A percentile compares a stretch with the other conserved stretches of the same genome.
Conservation (phyloP, 1,140 invertebrate species). For the Magallana ariakensis region DNA sequence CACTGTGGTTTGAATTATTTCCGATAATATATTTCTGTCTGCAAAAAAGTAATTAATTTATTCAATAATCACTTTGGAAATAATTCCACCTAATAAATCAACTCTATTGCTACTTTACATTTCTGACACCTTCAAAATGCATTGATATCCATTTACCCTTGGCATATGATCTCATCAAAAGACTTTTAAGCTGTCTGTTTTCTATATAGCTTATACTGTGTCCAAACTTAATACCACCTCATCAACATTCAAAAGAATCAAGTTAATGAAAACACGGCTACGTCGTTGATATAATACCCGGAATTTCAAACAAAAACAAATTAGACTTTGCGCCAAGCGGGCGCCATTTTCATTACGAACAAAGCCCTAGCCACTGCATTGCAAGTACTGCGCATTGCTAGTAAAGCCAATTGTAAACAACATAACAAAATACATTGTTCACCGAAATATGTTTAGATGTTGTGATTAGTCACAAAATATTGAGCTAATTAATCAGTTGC, state of each 20-base stretch:
- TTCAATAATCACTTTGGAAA: too few relatives aligned
- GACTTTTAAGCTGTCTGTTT: background rate
- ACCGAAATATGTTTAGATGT: too few relatives aligned
- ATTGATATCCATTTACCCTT: background rate
- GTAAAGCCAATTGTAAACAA: too few relatives aligned
- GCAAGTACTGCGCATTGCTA: too few relatives aligned
- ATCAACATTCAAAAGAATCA: background rate
- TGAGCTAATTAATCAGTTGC: too few relatives aligned
- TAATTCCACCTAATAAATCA: too few relatives aligned
- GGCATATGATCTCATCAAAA: background rate
- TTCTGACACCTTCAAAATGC: background rate
- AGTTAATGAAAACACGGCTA: background rate
- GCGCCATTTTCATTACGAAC: background rate
- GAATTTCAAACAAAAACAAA: background rate
- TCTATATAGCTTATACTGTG: background rate
- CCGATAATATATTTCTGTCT: constrained; percentile 23
- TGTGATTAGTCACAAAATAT: too few relatives aligned
- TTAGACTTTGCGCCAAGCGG: constrained; percentile 8
- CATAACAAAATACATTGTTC: too few relatives aligned
- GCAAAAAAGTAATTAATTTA: background rate
- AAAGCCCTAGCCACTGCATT: too few relatives aligned
- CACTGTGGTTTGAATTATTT: constrained; percentile 5
- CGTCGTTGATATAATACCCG: background rate
- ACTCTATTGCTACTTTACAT: too few relatives aligned
- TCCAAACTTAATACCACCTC: background rate